These are phyloP conservation scores for Euschistus heros DNA, from an alignment of 1,140 invertebrate genomes.

Conservation along the genomic window DNA sequence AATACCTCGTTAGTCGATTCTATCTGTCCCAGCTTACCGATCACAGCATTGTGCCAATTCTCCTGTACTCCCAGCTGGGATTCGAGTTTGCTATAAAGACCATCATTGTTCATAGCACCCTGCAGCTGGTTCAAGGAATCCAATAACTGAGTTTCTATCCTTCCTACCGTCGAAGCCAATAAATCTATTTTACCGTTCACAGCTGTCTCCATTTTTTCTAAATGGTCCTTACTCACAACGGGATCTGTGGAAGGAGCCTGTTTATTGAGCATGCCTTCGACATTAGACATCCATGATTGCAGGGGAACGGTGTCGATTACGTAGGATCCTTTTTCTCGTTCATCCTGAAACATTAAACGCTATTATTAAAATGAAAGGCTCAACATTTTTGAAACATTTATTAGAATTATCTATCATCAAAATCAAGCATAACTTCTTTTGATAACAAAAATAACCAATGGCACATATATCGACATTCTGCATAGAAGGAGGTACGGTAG, in stretches of 20 bases:
- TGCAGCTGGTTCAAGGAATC: not conserved
- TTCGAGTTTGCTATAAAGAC: not conserved
- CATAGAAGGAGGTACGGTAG: too few species aligned
- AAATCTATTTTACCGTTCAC: conserved; percentile 25
- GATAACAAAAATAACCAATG: too few species aligned
- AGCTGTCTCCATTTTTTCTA: conserved; percentile 19
- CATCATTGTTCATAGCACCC: not conserved
- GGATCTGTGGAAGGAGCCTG: not conserved
- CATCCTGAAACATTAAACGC: conserved; percentile 39
- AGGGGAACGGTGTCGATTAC: conserved; percentile 52
- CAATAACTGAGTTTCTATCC: conserved; percentile 21
- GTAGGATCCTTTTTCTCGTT: conserved; percentile 54
- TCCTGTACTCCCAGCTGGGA: conserved; percentile 3
- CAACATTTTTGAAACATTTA: too few species aligned
- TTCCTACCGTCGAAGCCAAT: conserved; percentile 21
- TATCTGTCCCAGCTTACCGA: not conserved
- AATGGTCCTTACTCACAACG: conserved; percentile 5
- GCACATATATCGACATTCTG: too few species aligned
- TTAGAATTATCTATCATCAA: too few species aligned
- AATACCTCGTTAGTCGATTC: not conserved
- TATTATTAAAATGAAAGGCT: too few species aligned
- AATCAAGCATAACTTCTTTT: too few species aligned
- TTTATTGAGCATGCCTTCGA: conserved; percentile 25
- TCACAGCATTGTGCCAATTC: not conserved
- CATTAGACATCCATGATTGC: conserved; percentile 37